phyloP scores from a whole-genome alignment of 2,888 invertebrate species.

The Nymphalis urticae region DNA sequence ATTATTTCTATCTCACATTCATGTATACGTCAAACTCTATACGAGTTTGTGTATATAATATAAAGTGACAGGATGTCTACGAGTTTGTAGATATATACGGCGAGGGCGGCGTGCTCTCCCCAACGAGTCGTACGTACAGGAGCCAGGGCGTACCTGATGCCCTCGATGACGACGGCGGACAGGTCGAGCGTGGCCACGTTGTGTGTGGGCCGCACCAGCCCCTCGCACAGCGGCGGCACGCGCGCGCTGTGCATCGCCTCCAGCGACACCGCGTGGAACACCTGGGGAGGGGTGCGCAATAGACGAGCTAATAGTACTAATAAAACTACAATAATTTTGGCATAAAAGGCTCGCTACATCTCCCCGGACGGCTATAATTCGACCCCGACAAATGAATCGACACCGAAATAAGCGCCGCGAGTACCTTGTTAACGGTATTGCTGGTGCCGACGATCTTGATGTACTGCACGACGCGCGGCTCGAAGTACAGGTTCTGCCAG shows the following conservation, averaged over 20 bases:
- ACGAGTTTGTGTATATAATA: no score
- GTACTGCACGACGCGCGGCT: constrained; percentile 92
- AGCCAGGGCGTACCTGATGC: constrained; percentile 84
- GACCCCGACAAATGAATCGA: no score
- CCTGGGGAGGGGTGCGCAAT: constrained; percentile 62
- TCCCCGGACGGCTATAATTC: no score
- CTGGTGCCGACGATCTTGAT: constrained; percentile 93
- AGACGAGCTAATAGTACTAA: not conserved
- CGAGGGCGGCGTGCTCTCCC: not conserved
- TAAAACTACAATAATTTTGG: no score
- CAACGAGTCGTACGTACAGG: no score
- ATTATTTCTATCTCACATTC: no score
- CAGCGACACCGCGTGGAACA: constrained; percentile 95
- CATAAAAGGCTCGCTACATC: no score
- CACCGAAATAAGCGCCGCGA: not conserved
- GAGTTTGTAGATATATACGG: no score
- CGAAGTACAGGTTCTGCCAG: constrained; percentile 97
- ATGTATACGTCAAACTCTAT: no score
- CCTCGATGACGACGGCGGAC: constrained; percentile 97
- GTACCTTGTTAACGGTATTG: constrained; percentile 96
- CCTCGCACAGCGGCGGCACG: constrained; percentile 87
- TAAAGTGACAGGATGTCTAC: no score
- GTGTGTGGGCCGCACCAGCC: constrained; percentile 89
- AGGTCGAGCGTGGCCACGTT: constrained; percentile 96
- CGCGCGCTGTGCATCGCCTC: constrained; percentile 93